phyloP scores from a whole-genome alignment of 2,797 vertebrate genomes.

The Furcifer pardalis region DNA sequence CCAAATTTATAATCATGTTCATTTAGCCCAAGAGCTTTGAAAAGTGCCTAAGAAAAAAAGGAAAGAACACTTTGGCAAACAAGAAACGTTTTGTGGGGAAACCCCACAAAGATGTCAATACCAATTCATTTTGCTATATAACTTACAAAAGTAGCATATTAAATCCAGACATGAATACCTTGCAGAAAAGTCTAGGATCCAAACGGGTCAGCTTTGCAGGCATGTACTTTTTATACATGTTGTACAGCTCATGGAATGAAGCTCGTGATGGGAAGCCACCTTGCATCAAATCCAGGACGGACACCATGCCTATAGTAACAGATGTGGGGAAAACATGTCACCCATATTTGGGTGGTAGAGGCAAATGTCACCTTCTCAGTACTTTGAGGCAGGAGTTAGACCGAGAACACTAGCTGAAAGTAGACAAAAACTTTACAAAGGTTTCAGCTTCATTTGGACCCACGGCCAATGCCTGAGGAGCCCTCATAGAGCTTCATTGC shows the following conservation, averaged over 20 bases:
- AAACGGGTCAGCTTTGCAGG: conserved; percentile 90
- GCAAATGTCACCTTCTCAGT: not conserved
- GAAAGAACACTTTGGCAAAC: conserved; percentile 38
- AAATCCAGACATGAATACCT: conserved; percentile 76
- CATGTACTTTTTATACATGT: conserved; percentile 98
- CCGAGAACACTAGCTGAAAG: not conserved
- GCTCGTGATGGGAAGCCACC: conserved; percentile 97
- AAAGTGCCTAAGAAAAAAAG: conserved; percentile 86
- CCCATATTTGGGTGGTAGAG: not conserved
- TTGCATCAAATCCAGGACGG: conserved; percentile 97
- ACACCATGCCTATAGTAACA: conserved; percentile 89
- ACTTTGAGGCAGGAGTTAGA: not conserved
- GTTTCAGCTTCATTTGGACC: not conserved
- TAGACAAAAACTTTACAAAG: not conserved
- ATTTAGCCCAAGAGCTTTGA: conserved; percentile 96
- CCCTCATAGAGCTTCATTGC: not conserved
- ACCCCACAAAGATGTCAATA: not conserved
- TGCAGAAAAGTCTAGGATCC: conserved; percentile 96
- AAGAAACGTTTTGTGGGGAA: not conserved
- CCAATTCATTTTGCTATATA: not conserved
- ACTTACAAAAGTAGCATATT: not conserved
- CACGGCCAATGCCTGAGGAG: not conserved
- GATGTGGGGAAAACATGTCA: conserved; percentile 30
- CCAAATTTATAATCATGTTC: conserved; percentile 98
- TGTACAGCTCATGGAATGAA: conserved; percentile 96